These are phyloP conservation scores for Acrobasis suavella DNA, from an alignment of 2,888 invertebrate species.

Conservation along the genomic window DNA sequence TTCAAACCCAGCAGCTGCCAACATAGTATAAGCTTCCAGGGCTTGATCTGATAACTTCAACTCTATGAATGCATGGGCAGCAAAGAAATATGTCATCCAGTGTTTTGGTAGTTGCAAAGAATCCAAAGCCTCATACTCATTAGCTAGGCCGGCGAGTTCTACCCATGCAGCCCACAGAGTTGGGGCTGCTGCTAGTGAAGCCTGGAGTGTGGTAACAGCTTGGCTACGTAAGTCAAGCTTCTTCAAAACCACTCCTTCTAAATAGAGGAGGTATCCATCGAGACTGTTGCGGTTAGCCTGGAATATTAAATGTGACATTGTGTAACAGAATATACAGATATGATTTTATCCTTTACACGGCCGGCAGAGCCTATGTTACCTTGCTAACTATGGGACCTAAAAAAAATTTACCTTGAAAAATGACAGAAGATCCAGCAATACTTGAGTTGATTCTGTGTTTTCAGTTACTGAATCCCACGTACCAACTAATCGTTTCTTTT, in stretches of 20 bases:
- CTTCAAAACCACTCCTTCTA: conserved; percentile 95
- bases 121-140: conserved; percentile 89
- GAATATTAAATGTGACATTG: conserved; percentile 32
- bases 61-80: conserved; percentile 94
- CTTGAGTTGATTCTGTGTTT: conserved; percentile 71
- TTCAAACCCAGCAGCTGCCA: conserved; percentile 91
- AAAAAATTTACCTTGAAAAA: conserved; percentile 64
- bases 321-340: background rate
- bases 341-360: no score
- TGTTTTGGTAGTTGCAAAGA: conserved; percentile 89
- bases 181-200: conserved; percentile 90
- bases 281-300: conserved; percentile 84
- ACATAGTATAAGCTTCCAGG: conserved; percentile 89
- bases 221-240: conserved; percentile 90
- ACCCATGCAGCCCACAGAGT: conserved; percentile 98
- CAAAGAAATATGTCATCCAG: conserved; percentile 97
- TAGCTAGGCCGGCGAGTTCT: conserved; percentile 92
- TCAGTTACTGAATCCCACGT: conserved; percentile 64
- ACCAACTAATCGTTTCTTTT: conserved; percentile 94
- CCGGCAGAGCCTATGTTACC: background rate
- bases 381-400: background rate
- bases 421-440: conserved; percentile 66
- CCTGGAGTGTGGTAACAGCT: conserved; percentile 90
- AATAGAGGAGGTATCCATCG: conserved; percentile 94
- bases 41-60: conserved; percentile 95